phyloP scores from a whole-genome alignment of 1,140 invertebrate genomes.

The Stratiolaelaps scimitus region DNA sequence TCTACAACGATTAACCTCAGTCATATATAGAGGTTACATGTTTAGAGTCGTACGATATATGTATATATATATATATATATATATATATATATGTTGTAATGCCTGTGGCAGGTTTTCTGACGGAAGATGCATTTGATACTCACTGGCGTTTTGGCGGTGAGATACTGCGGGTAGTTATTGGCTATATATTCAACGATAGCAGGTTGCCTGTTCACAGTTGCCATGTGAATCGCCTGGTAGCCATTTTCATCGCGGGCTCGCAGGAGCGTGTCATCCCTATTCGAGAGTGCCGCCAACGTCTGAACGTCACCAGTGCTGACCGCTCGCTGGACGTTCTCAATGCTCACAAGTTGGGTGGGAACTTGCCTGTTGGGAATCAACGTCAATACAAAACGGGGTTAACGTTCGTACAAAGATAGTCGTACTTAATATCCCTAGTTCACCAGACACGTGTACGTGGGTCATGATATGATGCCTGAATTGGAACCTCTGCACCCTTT shows the following conservation, averaged over 20 bases:
- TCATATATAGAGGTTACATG: too few relatives aligned
- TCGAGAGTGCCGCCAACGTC: constrained; percentile 37
- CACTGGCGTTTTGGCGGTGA: constrained; percentile 34
- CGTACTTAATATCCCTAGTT: constrained; percentile 13
- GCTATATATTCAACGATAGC: constrained; percentile 36
- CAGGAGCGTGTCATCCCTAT: constrained; percentile 38
- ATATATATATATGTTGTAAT: too few relatives aligned
- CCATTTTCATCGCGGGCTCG: constrained; percentile 40
- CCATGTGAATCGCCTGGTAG: constrained; percentile 40
- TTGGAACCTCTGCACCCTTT: not conserved
- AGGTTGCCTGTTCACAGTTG: constrained; percentile 34
- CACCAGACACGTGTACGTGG: not conserved
- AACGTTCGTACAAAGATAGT: constrained; percentile 30
- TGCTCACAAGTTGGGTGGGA: constrained; percentile 34
- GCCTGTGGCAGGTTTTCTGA: too few relatives aligned
- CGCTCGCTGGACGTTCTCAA: constrained; percentile 40
- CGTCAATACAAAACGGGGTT: constrained; percentile 15
- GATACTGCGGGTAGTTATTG: constrained; percentile 30
- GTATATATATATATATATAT: too few relatives aligned
- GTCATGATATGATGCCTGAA: not conserved
- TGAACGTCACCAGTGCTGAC: constrained; percentile 40
- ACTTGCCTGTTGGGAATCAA: constrained; percentile 33
- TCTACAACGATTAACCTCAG: too few relatives aligned
- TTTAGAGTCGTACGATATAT: too few relatives aligned
- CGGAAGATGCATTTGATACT: not conserved